Evolutionary conservation across 2,888 invertebrate genomes (phyloP).

Genomic region (Pandemis heparana): DNA sequence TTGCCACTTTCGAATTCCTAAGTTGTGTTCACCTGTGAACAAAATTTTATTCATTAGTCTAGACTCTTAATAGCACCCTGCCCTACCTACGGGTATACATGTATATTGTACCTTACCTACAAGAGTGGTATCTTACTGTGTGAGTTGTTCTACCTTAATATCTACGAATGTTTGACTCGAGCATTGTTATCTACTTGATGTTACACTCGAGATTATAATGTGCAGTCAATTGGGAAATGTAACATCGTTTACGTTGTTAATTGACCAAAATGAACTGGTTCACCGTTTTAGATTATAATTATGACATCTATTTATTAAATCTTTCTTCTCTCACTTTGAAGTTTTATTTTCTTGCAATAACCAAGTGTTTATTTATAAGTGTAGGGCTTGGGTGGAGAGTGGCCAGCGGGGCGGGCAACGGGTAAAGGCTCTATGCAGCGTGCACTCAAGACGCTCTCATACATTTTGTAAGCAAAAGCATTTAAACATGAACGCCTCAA

Average conservation of each 20-base stretch:
- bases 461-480: no score
- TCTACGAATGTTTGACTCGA: conserved; percentile 58
- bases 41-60: background rate
- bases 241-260: conserved; percentile 68
- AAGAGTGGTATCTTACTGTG: conserved; percentile 39
- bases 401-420: no score
- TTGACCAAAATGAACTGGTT: conserved; percentile 75
- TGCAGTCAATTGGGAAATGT: conserved; percentile 74
- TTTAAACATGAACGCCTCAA: no score
- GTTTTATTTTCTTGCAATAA: conserved; percentile 60
- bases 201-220: conserved; percentile 61
- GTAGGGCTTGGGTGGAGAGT: no score
- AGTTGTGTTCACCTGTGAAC: background rate
- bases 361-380: no score
- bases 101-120: conserved; percentile 48
- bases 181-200: conserved; percentile 52
- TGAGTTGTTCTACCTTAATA: conserved; percentile 44
- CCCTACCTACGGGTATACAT: conserved; percentile 54
- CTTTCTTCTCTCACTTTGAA: conserved; percentile 77
- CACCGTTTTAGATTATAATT: conserved; percentile 79
- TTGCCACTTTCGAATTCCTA: background rate
- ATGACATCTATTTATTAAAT: conserved; percentile 85
- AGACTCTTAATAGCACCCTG: conserved; percentile 72
- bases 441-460: no score
- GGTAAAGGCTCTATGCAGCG: no score